These are phyloP conservation scores for Pyralis farinalis DNA, from an alignment of 2,888 invertebrate species.

Conservation along the genomic window DNA sequence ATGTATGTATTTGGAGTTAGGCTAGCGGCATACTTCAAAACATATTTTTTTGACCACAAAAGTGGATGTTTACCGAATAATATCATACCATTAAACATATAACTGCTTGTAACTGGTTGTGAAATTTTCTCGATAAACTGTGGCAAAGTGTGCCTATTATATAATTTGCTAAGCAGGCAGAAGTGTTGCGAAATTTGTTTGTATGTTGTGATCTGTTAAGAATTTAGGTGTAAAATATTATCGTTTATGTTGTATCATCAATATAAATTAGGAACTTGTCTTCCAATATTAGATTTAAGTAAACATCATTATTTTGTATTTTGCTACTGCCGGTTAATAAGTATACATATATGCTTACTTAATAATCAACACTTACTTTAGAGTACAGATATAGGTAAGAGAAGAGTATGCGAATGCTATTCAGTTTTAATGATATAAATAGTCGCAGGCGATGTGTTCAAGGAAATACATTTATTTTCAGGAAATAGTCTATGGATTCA, in stretches of 20 bases:
- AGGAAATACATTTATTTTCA: no score
- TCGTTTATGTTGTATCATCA: constrained; percentile 23
- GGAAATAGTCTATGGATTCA: no score
- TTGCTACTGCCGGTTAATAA: not conserved
- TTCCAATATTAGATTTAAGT: constrained; percentile 46
- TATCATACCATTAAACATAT: constrained; percentile 4
- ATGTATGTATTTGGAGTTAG: no score
- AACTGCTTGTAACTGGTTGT: constrained; percentile 21
- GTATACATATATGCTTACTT: no score
- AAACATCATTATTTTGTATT: constrained; percentile 24
- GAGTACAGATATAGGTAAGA: no score
- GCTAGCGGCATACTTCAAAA: no score
- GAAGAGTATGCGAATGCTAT: no score
- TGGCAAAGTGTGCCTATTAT: constrained; percentile 8
- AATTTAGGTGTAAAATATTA: constrained; percentile 14
- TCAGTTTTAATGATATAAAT: no score
- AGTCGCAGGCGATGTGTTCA: no score
- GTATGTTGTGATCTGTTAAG: constrained; percentile 6
- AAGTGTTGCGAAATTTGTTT: not conserved
- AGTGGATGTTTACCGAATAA: no score
- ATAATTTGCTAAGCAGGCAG: constrained; percentile 8
- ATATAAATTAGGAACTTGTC: constrained; percentile 37
- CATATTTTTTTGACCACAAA: no score
- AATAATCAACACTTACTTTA: no score
- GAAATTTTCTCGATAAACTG: not conserved